Evolutionary conservation across 2,797 vertebrate genomes (phyloP), one percentile per base, ranked within the genome.

Genomic region (Rhinogobio ventralis): DNA sequence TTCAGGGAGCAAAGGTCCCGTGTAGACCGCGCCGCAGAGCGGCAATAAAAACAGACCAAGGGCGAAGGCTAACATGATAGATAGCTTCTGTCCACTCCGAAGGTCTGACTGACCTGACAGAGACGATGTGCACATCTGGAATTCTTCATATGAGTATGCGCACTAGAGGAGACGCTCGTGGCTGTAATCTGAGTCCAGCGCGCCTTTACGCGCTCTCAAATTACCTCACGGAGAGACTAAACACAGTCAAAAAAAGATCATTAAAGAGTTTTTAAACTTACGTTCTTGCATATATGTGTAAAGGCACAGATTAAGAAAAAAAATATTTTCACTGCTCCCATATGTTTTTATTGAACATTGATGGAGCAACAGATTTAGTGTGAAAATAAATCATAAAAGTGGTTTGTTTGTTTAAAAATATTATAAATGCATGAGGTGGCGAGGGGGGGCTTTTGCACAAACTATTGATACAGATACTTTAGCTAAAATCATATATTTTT

Each of bases 1-100:
- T 94, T 99, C 97, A 0, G 98, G 95, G 73, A 96, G 96, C 3
- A 99, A 94, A 53, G 97, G 97, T 55, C 97, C 97, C 4, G 89
- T 92, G 88, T 96, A 99, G 33, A 94, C 94, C 1, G 94, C 95
- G 36, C 90, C 82, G 88, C 91, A 90, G 15, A 94, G 49, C 51
- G 94, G 93, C 82, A 93, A 78, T 73, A 92, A 90, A 55, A 92
- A 20, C 87, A 93, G 55, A 5, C 25, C 66, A 86, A 90, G 28
- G 67, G 95, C 45, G 89, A 97, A 93, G 89, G 95, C 87, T 85
- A 95, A 85, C 39, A 92, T 91, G 85, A 95, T 87, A 49, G 91
- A 88, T 90, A 89, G 91, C 96, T 97, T 85, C 72, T 93, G 84
- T 82, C 84, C 89, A 11, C 45, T 74, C n/a, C 14, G 68, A 53